Percentiles rank a stretch among this genome's conserved stretches.
Evolutionary conservation across 2,113 vertebrate species (phyloP).

Genomic region (Leuciscus idus): DNA sequence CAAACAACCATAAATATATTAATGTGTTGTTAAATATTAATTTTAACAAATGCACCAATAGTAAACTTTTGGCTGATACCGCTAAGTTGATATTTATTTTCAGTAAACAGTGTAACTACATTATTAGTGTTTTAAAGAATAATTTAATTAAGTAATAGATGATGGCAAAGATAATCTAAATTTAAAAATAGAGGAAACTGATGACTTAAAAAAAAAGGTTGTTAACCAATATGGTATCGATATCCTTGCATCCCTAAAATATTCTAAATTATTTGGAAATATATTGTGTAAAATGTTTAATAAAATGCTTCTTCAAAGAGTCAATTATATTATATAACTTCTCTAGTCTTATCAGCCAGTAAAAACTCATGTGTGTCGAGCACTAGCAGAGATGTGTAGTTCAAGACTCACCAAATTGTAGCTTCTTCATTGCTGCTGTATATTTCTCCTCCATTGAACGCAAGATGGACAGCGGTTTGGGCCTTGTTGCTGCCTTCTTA

Average conservation of each 20-base stretch:
- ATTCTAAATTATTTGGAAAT: not conserved
- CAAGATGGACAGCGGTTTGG: slow-evolving; percentile 90
- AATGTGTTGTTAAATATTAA: not conserved
- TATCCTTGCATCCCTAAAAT: not conserved
- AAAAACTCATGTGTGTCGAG: not conserved
- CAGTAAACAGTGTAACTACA: not conserved
- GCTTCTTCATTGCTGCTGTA: slow-evolving; percentile 95
- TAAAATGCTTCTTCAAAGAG: not conserved
- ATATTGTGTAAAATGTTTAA: not conserved
- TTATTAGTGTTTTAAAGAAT: not conserved
- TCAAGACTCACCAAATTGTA: slow-evolving; percentile 92
- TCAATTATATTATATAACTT: not conserved
- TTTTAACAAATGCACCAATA: not conserved
- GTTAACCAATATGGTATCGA: not conserved
- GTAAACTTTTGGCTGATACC: not conserved
- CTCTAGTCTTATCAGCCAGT: not conserved
- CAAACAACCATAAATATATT: not conserved
- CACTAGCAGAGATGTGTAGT: not conserved
- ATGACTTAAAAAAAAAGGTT: not conserved
- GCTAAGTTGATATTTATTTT: not conserved
- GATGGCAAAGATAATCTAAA: not conserved
- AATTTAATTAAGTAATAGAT: not conserved
- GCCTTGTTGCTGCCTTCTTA: slow-evolving; percentile 84
- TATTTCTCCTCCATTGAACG: slow-evolving; percentile 97
- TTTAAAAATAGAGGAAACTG: not conserved